phyloP scores from a whole-genome alignment of 2,888 invertebrate genomes.

The Orthonychiurus folsomi region DNA sequence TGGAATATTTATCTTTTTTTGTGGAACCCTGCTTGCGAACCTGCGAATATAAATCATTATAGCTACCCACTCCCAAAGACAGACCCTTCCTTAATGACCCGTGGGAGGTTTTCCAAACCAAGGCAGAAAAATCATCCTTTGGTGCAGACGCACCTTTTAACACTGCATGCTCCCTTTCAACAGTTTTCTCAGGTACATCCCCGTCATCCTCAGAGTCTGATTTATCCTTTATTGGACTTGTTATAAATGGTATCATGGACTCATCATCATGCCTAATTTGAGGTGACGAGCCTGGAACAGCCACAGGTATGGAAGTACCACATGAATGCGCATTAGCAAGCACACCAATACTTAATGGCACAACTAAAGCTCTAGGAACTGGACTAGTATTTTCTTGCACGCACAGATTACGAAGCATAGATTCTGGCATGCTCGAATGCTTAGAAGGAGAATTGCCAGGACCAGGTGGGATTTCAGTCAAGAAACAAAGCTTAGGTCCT shows the following conservation, averaged over 20 bases:
- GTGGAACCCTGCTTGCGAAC: slow-evolving; percentile 26
- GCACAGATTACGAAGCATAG: slow-evolving; percentile 6
- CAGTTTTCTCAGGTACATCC: neutral
- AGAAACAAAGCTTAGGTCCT: too few relatives aligned
- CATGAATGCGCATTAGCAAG: neutral
- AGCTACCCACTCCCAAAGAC: neutral
- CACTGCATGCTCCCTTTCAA: neutral
- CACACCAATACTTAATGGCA: neutral
- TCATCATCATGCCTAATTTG: neutral
- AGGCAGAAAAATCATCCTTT: neutral
- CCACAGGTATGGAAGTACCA: neutral
- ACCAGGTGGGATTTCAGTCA: neutral
- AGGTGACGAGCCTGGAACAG: neutral
- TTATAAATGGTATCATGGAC: neutral
- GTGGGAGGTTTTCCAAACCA: neutral
- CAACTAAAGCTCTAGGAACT: neutral
- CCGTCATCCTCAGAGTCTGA: neutral
- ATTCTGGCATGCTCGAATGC: neutral
- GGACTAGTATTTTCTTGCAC: neutral
- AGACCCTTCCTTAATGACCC: neutral
- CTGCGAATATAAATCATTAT: neutral
- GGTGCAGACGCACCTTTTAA: neutral
- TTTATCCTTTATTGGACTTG: neutral
- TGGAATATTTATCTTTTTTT: slow-evolving; percentile 38
- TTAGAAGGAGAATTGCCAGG: neutral